Evolutionary conservation across 2,797 vertebrate genomes (phyloP).

Genomic region (Aratinga solstitialis): DNA sequence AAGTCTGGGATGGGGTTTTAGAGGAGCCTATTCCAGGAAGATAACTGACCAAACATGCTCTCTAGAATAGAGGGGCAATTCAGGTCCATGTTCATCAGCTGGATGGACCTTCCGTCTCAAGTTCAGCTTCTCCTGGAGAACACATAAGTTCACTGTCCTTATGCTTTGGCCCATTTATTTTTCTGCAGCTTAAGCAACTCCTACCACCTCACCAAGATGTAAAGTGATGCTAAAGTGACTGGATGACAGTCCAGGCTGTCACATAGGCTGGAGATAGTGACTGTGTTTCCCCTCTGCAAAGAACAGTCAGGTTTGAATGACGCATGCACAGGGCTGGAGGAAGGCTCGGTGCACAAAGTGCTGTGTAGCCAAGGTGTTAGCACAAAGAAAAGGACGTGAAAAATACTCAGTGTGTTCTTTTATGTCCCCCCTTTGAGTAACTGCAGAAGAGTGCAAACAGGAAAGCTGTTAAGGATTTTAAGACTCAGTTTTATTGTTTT

Average conservation of each 20-base stretch:
- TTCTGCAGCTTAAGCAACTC: neutral
- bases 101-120: neutral
- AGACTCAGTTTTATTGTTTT: slow-evolving; percentile 14
- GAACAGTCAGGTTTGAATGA: neutral
- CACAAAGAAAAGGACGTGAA: neutral
- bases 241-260: neutral
- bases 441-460: neutral
- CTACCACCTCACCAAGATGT: neutral
- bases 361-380: neutral
- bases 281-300: neutral
- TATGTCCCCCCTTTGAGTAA: neutral
- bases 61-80: neutral
- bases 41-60: neutral
- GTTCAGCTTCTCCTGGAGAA: neutral
- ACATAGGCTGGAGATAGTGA: neutral
- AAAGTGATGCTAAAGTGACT: neutral
- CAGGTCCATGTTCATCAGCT: neutral
- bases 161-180: neutral
- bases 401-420: neutral
- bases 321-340: neutral
- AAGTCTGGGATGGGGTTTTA: neutral
- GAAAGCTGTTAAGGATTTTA: slow-evolving; percentile 18
- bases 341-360: neutral
- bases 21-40: neutral
- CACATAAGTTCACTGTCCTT: neutral